Evolutionary conservation across 2,797 vertebrate species (phyloP).

Genomic region (Scolopax bukidnonensis): DNA sequence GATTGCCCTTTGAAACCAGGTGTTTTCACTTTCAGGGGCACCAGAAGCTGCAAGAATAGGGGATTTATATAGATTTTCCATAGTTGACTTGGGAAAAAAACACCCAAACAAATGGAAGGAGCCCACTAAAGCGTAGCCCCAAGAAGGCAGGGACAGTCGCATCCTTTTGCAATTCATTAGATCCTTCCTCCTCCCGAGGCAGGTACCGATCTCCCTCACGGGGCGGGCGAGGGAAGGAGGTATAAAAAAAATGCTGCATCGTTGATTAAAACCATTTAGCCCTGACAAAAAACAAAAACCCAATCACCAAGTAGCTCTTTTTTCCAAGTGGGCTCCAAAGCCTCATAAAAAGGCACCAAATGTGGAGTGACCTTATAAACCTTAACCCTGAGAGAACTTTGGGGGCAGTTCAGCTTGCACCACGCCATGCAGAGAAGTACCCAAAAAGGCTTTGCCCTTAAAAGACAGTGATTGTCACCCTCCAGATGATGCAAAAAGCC

Average conservation of each 20-base stretch:
- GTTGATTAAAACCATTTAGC: neutral
- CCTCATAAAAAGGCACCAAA: neutral
- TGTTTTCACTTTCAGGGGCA: constrained; percentile 47
- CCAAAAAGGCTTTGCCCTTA: neutral
- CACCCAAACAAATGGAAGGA: neutral
- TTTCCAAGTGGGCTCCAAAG: neutral
- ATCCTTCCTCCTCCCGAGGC: neutral
- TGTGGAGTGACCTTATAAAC: neutral
- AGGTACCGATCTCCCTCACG: neutral
- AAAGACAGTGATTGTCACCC: accelerated
- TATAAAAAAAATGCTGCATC: accelerated
- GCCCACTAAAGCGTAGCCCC: neutral
- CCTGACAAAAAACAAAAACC: neutral
- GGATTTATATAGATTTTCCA: constrained; percentile 61
- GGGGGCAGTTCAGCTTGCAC: neutral
- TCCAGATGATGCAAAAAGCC: neutral
- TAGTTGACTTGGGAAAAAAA: neutral
- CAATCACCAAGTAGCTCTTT: neutral
- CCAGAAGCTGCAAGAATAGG: neutral
- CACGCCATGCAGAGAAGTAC: accelerated
- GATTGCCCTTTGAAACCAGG: constrained; percentile 51
- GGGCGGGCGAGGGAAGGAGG: neutral
- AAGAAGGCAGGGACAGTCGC: neutral
- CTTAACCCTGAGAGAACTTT: neutral
- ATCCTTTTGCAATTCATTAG: constrained; percentile 41